Base-by-base conservation (phyloP, 2,113 vertebrate species). In the Alethe castanea region DNA sequence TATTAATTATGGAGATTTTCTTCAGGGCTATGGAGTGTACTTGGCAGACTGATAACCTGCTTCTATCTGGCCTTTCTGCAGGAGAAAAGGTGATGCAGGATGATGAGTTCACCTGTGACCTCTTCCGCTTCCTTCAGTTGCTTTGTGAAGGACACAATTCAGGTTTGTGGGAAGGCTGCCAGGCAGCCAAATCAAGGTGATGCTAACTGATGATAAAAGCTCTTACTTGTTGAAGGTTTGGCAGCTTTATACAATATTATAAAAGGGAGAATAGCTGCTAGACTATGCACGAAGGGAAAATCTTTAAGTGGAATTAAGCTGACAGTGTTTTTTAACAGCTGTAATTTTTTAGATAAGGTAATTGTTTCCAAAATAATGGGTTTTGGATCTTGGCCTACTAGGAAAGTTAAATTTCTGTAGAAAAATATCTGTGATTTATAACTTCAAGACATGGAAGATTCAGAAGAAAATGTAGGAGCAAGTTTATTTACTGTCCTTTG, bases 41-140 rank as follows among this genome's bases (percentile, higher is more conserved):
- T 56, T 78, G 79, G 11, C 66, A 93, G 71, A 38, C 66, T 78
- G 35, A 25, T 95, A 93, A 97, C 90, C 53, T 80, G 74, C 66
- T 93, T 80, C 45, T 31, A 38, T 96, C 90, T 97, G 96, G 48
- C 81, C 93, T 98, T 97, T 96, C 91, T 91, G 42, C 98, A 99
- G 99, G 99, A 97, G 99, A 99, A 95, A 99, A 99, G 94, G 99
- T 99, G 95, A 99, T 99, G 97, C 99, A 99, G 96, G 99, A 99
- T 73, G 99, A 99, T 61, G 99, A 99, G 95, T 99, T 99, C 92
- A 99, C 99, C 87, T 99, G 99, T 97, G 99, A 99, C 97, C 99
- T 99, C 96, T 99, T 99, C 98, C 98, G 99, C 90, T 99, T 99
- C 98, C 98, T 99, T 71, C 99, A 99, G 13, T 98, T 99, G 94